Base-by-base conservation (phyloP, 1,140 invertebrate genomes). In the Phthorimaea operculella region DNA sequence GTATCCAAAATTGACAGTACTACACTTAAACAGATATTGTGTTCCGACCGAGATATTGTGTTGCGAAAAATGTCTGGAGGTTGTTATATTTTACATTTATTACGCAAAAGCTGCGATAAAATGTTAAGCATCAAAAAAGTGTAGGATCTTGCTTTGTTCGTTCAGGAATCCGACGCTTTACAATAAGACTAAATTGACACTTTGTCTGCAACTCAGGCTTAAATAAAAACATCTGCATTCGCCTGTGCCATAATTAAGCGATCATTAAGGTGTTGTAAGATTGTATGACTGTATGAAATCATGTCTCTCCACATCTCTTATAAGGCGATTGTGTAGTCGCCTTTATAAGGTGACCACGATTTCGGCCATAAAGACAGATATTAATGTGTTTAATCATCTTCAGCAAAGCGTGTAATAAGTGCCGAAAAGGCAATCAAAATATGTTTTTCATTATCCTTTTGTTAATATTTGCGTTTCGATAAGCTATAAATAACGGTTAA, bases 211-310 rank as follows among this genome's bases (percentile, higher is more conserved):
- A 39, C 36, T 2, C 36, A n/a, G 36, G 8, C 44, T 47, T 16
- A 16, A 15, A 47, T 15, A 15, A 47, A 47, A 47, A 47, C 12
- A 15, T 50, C 48, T 33, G 58, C 52, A 39, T 21, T 51, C 50
- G 33, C 21, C 16, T 50, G 44, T 51, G 50, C 57, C 33, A 58
- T 66, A 62, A 70, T 70, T 64, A 67, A 67, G 60, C 53, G 64
- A 64, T 70, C 62, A 62, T 68, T 68, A 68, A 61, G 52, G 58
- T 63, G 58, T 60, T 55, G 58, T 64, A 64, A 57, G 57, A 57
- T 62, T 54, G 56, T 59, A 52, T 52, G 51, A 48, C n/a, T n/a
- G 36, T 60, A 42, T 44, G 51, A 39, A 57, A 52, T 16, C 52
- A 55, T 52, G 64, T 63, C 58, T 51, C 60, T 36, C 55, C 36